Conservation (phyloP, 2,888 invertebrate species). For the Crocallis elinguaria region DNA sequence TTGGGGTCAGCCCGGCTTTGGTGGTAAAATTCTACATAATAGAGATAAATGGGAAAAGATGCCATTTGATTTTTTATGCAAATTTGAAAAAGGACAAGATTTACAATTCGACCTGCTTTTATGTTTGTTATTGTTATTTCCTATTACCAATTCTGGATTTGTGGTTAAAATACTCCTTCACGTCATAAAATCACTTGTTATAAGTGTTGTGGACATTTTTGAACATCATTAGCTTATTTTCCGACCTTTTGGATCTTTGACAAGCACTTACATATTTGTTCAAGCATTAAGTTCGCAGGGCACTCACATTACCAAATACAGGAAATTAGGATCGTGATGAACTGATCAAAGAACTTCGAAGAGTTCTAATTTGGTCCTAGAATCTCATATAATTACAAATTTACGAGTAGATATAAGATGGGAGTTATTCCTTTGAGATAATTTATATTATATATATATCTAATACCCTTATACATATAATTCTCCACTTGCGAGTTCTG, state of each 20-base stretch:
- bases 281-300: not conserved
- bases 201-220: not conserved
- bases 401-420: no score
- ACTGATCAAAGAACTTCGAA: constrained; percentile 4
- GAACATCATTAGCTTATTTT: not conserved
- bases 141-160: no score
- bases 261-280: not conserved
- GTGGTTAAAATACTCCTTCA: no score
- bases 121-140: no score
- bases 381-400: no score
- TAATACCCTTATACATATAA: no score
- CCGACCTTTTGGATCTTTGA: not conserved
- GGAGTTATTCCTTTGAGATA: not conserved
- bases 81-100: no score
- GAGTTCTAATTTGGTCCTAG: no score
- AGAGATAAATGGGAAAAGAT: not conserved
- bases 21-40: not conserved
- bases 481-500: no score
- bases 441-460: no score
- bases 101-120: not conserved
- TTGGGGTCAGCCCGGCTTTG: constrained; percentile 14
- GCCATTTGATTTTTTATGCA: no score
- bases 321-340: not conserved
- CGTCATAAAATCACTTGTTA: not conserved
- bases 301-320: not conserved